phyloP scores from a whole-genome alignment of 2,113 vertebrate species.

The Tinamus guttatus region DNA sequence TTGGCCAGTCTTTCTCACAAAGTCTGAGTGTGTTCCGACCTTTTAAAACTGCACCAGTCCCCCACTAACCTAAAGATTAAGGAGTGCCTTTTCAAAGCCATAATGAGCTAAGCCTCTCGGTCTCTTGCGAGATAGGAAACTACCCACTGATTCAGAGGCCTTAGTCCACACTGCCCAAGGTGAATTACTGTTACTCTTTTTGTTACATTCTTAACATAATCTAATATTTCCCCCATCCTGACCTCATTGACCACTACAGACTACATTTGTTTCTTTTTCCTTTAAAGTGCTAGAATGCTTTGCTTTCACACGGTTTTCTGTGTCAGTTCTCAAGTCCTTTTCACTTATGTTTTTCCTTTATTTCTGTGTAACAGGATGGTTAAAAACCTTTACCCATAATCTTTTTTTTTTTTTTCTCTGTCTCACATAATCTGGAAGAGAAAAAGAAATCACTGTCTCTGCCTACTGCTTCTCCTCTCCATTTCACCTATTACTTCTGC shows the following conservation, averaged over 20 bases:
- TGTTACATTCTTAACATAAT: slow-evolving; percentile 13
- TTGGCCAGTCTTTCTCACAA: slow-evolving; percentile 30
- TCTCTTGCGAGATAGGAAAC: slow-evolving; percentile 38
- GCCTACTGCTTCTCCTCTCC: not conserved
- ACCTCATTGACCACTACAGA: not conserved
- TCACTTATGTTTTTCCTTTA: not conserved
- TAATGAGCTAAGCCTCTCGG: slow-evolving; percentile 7
- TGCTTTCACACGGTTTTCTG: not conserved
- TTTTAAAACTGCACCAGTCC: slow-evolving; percentile 41
- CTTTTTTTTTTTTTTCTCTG: not conserved
- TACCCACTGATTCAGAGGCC: not conserved
- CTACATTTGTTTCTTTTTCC: not conserved
- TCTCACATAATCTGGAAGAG: not conserved
- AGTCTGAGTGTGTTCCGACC: slow-evolving; percentile 48
- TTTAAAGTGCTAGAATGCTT: not conserved
- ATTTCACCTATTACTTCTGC: not conserved
- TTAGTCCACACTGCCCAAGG: not conserved
- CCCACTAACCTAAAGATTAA: slow-evolving; percentile 56
- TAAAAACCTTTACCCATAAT: not conserved
- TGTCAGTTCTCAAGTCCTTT: not conserved
- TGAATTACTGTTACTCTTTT: slow-evolving; percentile 33
- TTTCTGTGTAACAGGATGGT: not conserved
- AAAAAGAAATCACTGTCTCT: not conserved
- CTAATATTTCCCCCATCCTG: not conserved
- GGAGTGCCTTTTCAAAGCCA: slow-evolving; percentile 26